Conservation (phyloP, 2,888 invertebrate species). For the Hirtodrosophila histrioides region DNA sequence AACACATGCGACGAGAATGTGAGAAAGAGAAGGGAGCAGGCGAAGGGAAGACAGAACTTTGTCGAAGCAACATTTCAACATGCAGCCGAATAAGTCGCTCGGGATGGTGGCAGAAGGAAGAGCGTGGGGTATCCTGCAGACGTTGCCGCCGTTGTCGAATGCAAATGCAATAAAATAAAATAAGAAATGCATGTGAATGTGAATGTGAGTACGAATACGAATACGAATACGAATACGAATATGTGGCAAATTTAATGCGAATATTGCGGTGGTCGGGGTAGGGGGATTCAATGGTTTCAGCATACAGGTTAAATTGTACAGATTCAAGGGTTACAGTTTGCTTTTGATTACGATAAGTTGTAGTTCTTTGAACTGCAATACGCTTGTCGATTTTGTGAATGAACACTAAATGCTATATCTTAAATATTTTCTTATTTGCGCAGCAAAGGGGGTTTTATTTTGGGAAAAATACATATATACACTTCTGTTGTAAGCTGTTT, state of each 20-base stretch:
- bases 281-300: conserved; percentile 10
- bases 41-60: conserved; percentile 32
- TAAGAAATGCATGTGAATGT: conserved; percentile 35
- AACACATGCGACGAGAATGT: conserved; percentile 59
- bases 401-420: not conserved
- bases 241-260: conserved; percentile 56
- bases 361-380: conserved; percentile 48
- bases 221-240: conserved; percentile 33
- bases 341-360: conserved; percentile 35
- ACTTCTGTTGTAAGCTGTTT: no score
- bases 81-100: conserved; percentile 7
- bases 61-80: conserved; percentile 43
- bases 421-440: conserved; percentile 1
- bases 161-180: conserved; percentile 63
- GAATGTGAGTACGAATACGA: conserved; percentile 23
- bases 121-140: conserved; percentile 7
- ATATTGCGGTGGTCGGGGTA: conserved; percentile 1
- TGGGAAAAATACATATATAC: no score
- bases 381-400: conserved; percentile 4
- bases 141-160: conserved; percentile 36
- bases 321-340: conserved; percentile 14
- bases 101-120: not conserved
- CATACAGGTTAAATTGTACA: conserved; percentile 47
- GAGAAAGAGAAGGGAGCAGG: not conserved
- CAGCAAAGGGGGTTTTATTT: no score